A percentile compares a stretch with the other conserved stretches of the same genome.
phyloP scores from a whole-genome alignment of 2,888 invertebrate species.

The Dryobota labecula region DNA sequence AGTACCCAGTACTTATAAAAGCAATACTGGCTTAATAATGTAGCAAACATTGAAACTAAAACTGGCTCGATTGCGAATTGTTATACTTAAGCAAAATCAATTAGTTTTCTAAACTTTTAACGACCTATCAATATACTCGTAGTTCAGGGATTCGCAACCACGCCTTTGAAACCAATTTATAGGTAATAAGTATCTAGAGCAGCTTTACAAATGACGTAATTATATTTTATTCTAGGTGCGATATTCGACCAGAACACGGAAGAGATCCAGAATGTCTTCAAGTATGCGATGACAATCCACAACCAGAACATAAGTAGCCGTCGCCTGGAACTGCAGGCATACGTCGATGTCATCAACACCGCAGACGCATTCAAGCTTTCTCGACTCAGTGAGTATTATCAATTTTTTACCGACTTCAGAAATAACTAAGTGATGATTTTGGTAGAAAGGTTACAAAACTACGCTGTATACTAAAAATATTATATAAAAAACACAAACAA shows the following conservation, averaged over 20 bases:
- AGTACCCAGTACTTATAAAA: background rate
- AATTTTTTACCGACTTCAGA: background rate
- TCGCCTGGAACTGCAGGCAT: constrained; percentile 96
- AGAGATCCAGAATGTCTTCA: constrained; percentile 98
- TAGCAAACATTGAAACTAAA: background rate
- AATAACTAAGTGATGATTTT: background rate
- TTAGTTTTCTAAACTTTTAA: background rate
- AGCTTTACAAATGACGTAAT: background rate
- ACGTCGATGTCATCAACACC: constrained; percentile 97
- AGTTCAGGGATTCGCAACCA: background rate
- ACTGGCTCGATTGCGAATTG: background rate
- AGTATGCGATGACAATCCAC: constrained; percentile 96
- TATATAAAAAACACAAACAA: too few species aligned
- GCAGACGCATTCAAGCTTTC: constrained; percentile 98
- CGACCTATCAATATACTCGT: background rate
- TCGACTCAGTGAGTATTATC: constrained; percentile 94
- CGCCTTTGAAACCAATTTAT: too few species aligned
- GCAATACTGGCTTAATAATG: background rate
- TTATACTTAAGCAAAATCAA: background rate
- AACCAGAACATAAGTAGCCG: constrained; percentile 95
- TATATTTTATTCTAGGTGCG: constrained; percentile 92
- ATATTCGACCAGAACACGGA: constrained; percentile 98
- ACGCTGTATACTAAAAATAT: background rate
- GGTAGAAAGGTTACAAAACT: background rate
- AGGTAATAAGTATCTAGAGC: background rate